Evolutionary conservation across 1,140 invertebrate genomes (phyloP), one percentile per base, ranked within the genome.

Genomic region (Brevipalpus yothersi): DNA sequence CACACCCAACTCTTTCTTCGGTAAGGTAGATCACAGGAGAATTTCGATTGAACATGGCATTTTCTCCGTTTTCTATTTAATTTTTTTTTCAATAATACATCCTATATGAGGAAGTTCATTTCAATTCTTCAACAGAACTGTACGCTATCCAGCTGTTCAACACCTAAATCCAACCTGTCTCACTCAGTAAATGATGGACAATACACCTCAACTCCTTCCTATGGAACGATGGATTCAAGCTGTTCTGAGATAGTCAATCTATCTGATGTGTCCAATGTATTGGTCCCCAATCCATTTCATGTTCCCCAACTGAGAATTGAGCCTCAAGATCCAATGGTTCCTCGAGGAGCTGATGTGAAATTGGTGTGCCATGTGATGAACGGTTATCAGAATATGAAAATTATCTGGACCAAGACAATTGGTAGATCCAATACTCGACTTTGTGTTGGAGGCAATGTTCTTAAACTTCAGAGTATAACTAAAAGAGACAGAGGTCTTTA

Each of bases 281-380:
- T n/a, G n/a, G n/a, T n/a, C n/a, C n/a, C n/a, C n/a, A n/a, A n/a
- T n/a, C n/a, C n/a, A n/a, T n/a, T n/a, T 62, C 63, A 68, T 39
- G 70, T 67, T 0, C 77, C 81, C 0, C 72, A 71, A 1, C 77
- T 83, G 3, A 75, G 71, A 7, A 75, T 80, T 2, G 76, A 80
- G 31, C 78, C 79, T 0, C 76, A 82, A 23, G 73, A 75, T 21
- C 76, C 85, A 62, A 82, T 72, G 0, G 77, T 92, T n/a, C 73
- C 79, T 0, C 83, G 88, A 69, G 88, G 89, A 10, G 77, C 75
- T 7, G 76, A 76, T n/a, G 81, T 79, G 8, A 80, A 82, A 55
- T 71, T 94, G 1, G 76, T 79, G 2, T 95, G 90, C 67, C 71
- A 23, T 7, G 41, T 77, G 23, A 78, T 79, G 3, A 72, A 71